Evolutionary conservation across 2,797 vertebrate genomes (phyloP).

Genomic region (Amazona ochrocephala): DNA sequence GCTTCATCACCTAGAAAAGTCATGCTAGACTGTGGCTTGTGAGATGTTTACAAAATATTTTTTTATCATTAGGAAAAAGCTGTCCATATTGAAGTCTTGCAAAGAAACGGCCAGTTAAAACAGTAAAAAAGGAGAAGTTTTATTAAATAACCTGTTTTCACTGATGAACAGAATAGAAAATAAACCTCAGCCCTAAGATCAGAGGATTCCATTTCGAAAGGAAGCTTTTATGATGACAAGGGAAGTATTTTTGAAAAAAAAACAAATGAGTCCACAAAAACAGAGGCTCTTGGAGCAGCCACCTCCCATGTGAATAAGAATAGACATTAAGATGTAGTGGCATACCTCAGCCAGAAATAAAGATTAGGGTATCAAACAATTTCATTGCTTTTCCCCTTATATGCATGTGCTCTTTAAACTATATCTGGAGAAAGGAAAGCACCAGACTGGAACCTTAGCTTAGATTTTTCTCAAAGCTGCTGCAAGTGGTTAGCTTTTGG

Average conservation of each 20-base stretch:
- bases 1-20: neutral
- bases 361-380: neutral
- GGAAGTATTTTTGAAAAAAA: neutral
- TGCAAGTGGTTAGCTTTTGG: neutral
- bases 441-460: neutral
- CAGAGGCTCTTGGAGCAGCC: neutral
- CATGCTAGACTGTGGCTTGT: neutral
- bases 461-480: neutral
- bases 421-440: neutral
- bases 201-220: neutral
- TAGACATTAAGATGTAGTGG: neutral
- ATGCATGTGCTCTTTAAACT: neutral
- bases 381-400: neutral
- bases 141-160: neutral
- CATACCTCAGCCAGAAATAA: neutral
- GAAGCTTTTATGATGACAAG: neutral
- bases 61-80: neutral
- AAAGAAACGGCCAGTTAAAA: neutral
- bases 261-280: neutral
- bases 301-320: neutral
- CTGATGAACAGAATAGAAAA: neutral
- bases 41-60: neutral
- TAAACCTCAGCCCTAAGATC: neutral
- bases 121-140: neutral
- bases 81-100: neutral